These are phyloP conservation scores for Jordanella pulchra DNA, from an alignment of 2,797 vertebrate genomes.

Conservation along the genomic window DNA sequence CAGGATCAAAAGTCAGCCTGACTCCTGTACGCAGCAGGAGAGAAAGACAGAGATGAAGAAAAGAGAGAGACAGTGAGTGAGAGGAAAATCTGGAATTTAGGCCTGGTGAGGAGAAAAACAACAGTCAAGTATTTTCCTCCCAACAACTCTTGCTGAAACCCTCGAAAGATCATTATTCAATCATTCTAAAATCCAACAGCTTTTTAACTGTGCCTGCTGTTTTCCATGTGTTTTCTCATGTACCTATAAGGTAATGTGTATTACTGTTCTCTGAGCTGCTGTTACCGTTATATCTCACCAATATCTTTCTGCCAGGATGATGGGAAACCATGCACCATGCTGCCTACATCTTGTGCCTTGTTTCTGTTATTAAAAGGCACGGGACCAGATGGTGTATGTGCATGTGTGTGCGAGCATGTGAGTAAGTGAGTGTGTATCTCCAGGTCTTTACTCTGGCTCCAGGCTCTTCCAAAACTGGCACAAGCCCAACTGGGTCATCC, in stretches of 20 bases:
- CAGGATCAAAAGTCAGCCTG: conserved; percentile 82
- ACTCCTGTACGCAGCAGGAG: conserved; percentile 80
- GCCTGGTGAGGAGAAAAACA: conserved; percentile 37
- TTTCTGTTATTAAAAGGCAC: conserved; percentile 82
- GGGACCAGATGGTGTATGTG: conserved; percentile 75
- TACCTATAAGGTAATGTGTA: conserved; percentile 67
- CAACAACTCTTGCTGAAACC: conserved; percentile 36
- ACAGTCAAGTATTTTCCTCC: conserved; percentile 16
- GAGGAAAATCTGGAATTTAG: conserved; percentile 53
- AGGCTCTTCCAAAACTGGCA: conserved; percentile 80
- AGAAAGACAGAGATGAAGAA: conserved; percentile 66
- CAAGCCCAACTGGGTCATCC: conserved; percentile 83
- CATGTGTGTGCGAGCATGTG: conserved; percentile 34
- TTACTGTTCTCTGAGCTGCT: conserved; percentile 68
- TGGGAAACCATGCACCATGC: conserved; percentile 79
- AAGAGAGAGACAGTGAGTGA: conserved; percentile 59
- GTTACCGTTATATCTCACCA: conserved; percentile 71
- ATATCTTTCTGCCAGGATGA: conserved; percentile 74
- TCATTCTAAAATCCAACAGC: conserved; percentile 42
- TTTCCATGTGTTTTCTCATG: conserved; percentile 40
- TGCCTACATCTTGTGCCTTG: conserved; percentile 80
- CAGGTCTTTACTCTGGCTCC: conserved; percentile 79
- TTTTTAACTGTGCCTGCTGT: conserved; percentile 17
- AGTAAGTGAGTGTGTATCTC: conserved; percentile 63
- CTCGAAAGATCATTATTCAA: conserved; percentile 25